Percentiles rank a stretch among this genome's conserved stretches.
These are phyloP conservation scores for Holacanthus passer DNA, from an alignment of 2,113 vertebrate species.

Conservation along the genomic window DNA sequence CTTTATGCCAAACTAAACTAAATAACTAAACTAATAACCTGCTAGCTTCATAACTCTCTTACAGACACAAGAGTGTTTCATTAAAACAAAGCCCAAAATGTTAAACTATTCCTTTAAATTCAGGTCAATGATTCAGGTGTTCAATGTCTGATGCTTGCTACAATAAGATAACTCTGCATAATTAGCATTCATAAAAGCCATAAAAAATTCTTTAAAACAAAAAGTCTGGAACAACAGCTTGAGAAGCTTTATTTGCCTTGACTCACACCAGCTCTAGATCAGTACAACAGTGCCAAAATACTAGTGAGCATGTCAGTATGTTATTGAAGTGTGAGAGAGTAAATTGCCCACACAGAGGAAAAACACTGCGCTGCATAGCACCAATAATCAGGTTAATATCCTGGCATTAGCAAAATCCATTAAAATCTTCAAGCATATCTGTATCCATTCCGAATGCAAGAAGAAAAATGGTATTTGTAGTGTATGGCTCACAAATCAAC, in stretches of 20 bases:
- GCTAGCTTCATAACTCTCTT: background rate
- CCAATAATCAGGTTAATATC: background rate
- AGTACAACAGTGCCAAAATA: slow-evolving; percentile 22
- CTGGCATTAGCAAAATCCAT: background rate
- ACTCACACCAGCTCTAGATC: background rate
- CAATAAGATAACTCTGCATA: background rate
- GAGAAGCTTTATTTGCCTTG: background rate
- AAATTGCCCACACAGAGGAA: background rate
- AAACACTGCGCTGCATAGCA: background rate
- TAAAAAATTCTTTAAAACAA: background rate
- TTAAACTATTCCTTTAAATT: background rate
- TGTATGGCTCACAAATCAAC: background rate
- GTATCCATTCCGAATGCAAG: background rate
- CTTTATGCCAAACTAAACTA: slow-evolving; percentile 3
- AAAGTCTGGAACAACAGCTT: background rate
- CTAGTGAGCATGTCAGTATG: background rate
- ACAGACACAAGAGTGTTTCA: background rate
- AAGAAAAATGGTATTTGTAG: background rate
- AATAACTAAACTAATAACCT: background rate
- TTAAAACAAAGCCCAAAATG: background rate
- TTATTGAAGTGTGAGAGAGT: background rate
- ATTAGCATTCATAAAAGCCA: background rate
- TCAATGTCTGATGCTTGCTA: background rate
- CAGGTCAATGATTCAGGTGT: background rate
- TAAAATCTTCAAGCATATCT: background rate